These are phyloP conservation scores for Etia nguti DNA, from an alignment of 2,113 vertebrate genomes.

Conservation along the genomic window DNA sequence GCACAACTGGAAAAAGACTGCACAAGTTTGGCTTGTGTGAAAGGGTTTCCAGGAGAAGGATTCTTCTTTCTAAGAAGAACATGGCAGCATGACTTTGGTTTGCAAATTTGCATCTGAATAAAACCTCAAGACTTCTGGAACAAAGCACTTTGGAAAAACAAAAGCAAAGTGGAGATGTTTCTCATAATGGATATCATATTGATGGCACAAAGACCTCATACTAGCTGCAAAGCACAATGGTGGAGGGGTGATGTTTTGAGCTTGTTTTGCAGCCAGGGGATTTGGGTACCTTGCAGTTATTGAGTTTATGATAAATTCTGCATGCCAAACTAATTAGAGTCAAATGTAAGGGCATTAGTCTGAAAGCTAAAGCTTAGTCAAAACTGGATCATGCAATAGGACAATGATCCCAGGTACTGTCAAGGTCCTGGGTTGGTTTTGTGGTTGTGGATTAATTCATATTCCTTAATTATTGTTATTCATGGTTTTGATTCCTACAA, in stretches of 20 bases:
- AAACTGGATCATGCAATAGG: background rate
- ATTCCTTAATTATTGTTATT: background rate
- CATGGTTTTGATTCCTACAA: background rate
- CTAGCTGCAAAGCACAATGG: accelerated
- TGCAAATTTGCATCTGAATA: background rate
- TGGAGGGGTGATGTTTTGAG: background rate
- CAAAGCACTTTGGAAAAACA: background rate
- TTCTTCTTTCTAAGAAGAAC: background rate
- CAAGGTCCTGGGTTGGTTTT: background rate
- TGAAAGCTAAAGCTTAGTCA: background rate
- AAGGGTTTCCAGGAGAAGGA: background rate
- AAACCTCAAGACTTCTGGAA: accelerated
- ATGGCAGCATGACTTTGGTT: background rate
- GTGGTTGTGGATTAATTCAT: background rate
- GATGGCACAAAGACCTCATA: background rate
- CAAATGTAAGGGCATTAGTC: background rate
- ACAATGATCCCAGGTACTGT: accelerated
- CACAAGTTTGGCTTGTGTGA: background rate
- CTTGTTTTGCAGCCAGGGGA: accelerated
- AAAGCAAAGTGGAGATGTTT: background rate
- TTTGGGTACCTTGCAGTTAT: background rate
- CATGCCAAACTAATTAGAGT: background rate
- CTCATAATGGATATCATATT: background rate
- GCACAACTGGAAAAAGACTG: background rate
- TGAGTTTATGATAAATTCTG: background rate